Percentiles rank a stretch among this genome's conserved stretches.
Conservation (phyloP, 1,140 invertebrate genomes). For the Brachionus sp. region DNA sequence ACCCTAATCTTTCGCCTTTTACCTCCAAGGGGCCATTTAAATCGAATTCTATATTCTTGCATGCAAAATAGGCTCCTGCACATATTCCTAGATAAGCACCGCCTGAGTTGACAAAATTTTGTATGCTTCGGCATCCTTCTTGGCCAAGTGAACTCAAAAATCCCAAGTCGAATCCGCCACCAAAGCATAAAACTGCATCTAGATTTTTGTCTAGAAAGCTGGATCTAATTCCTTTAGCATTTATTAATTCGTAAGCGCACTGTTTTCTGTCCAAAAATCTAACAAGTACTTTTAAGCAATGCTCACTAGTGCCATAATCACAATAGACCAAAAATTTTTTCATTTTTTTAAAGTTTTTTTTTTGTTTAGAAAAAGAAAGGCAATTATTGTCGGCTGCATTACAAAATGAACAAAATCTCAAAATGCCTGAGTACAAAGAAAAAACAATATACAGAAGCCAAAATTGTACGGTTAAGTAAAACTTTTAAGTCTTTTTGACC, state of each 20-base stretch:
- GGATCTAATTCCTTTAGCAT: neutral
- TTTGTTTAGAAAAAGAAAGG: constrained; percentile 15
- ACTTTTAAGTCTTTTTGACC: neutral
- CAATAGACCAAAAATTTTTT: constrained; percentile 8
- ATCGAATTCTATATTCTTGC: constrained; percentile 56
- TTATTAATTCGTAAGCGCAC: neutral
- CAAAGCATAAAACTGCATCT: constrained; percentile 51
- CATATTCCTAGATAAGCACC: constrained; percentile 56
- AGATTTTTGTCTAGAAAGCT: neutral
- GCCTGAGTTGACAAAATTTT: constrained; percentile 52
- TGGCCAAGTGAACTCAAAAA: constrained; percentile 51
- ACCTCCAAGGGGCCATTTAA: constrained; percentile 54
- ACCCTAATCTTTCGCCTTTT: constrained; percentile 53
- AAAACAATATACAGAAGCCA: constrained; percentile 32
- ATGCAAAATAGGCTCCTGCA: constrained; percentile 57
- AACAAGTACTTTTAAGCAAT: neutral
- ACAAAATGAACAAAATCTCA: neutral
- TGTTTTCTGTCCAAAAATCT: neutral
- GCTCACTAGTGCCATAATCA: constrained; percentile 6
- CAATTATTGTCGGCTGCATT: constrained; percentile 21
- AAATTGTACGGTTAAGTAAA: neutral
- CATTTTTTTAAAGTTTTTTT: neutral
- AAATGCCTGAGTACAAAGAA: constrained; percentile 12
- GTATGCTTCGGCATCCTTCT: constrained; percentile 50
- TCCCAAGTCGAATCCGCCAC: constrained; percentile 58